Evolutionary conservation across 1,140 invertebrate species (phyloP).

Genomic region (Phymastichus coffea): DNA sequence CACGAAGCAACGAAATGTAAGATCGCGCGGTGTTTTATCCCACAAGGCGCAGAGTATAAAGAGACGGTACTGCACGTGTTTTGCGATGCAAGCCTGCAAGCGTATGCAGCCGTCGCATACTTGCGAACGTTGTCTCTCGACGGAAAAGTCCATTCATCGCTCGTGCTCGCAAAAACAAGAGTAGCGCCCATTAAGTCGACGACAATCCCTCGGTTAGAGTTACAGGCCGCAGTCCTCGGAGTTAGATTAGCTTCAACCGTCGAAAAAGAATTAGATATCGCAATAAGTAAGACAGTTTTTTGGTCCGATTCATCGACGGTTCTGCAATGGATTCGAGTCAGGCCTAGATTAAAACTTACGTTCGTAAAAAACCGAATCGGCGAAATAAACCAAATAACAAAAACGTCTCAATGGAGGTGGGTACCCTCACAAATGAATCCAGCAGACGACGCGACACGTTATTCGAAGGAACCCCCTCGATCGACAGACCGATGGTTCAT

Average conservation of each 20-base stretch:
- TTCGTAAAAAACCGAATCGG: not conserved
- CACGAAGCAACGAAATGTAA: not conserved
- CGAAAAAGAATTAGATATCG: not conserved
- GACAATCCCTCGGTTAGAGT: slow-evolving; percentile 44
- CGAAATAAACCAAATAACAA: not conserved
- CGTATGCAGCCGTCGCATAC: not conserved
- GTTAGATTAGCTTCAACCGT: not conserved
- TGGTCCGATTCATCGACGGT: slow-evolving; percentile 45
- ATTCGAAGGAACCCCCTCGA: not conserved
- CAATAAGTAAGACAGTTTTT: not conserved
- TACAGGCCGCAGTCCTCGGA: slow-evolving; percentile 41
- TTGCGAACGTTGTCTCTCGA: not conserved
- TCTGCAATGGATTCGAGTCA: slow-evolving; percentile 37
- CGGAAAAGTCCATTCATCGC: not conserved
- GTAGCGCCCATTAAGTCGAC: slow-evolving; percentile 42
- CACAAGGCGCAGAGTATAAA: not conserved
- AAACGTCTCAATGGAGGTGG: not conserved
- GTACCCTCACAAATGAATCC: not conserved
- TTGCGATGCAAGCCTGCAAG: not conserved
- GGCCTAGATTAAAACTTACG: slow-evolving; percentile 31
- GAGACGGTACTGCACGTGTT: not conserved
- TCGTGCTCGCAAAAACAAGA: slow-evolving; percentile 30
- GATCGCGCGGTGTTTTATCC: not conserved
- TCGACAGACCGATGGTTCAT: slow-evolving; percentile 24
- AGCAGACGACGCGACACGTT: slow-evolving; percentile 32